Evolutionary conservation across 37 sponge, comb jelly and placozoan species (phyloP).

Genomic region (Aplysina aerophoba): DNA sequence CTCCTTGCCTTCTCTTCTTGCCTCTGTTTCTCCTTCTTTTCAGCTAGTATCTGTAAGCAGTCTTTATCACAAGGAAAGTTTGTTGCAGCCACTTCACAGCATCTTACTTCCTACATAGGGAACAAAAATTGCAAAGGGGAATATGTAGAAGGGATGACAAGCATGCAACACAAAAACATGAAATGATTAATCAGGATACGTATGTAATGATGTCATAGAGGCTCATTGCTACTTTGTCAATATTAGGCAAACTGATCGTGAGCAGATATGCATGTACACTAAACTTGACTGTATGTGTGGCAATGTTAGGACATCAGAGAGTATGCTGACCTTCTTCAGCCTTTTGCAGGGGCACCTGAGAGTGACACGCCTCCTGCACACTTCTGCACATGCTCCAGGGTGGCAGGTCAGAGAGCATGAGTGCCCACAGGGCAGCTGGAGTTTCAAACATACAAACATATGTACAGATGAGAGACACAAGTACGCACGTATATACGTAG

Average conservation of each 20-base stretch:
- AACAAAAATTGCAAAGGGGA: not conserved
- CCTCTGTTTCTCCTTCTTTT: conserved; percentile 33
- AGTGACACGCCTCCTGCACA: conserved; percentile 64
- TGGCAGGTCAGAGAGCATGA: conserved; percentile 74
- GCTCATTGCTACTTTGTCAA: no score
- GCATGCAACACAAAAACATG: not conserved
- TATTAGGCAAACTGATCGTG: no score
- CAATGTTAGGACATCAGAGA: no score
- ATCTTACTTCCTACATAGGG: conserved; percentile 49
- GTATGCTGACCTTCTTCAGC: conserved; percentile 69
- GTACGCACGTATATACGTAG: not conserved
- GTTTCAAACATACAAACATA: not conserved
- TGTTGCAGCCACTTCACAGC: conserved; percentile 35
- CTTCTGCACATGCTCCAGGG: conserved; percentile 57
- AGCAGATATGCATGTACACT: no score
- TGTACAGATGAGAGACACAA: not conserved
- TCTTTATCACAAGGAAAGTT: conserved; percentile 50
- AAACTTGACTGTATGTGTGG: not conserved
- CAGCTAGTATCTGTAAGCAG: conserved; percentile 28
- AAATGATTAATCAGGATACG: not conserved
- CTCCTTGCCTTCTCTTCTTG: conserved; percentile 4
- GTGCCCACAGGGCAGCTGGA: conserved; percentile 85
- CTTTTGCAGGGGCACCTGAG: conserved; percentile 75
- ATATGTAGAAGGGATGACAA: not conserved
- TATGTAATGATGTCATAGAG: no score